Conservation (phyloP, 1,140 invertebrate genomes). For the Megalopta genalis region DNA sequence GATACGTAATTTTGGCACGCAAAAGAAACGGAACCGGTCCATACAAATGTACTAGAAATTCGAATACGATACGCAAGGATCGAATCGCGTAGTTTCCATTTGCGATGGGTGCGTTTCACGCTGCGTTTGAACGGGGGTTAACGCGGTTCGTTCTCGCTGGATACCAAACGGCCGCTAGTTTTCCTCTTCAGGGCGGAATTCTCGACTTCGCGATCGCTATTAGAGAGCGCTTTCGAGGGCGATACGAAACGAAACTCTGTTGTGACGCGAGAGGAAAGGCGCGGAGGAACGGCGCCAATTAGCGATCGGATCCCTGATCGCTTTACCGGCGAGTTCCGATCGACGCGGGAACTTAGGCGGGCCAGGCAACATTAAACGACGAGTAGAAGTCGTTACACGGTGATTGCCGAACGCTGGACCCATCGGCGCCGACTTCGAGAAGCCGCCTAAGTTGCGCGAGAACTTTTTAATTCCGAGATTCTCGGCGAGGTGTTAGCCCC, state of each 20-base stretch:
- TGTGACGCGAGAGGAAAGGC: background rate
- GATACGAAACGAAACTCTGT: background rate
- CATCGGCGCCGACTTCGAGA: constrained; percentile 25
- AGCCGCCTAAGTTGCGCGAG: constrained; percentile 44
- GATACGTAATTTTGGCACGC: too few species aligned
- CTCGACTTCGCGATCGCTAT: too few species aligned
- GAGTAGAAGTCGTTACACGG: constrained; percentile 46
- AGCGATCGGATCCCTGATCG: constrained; percentile 28
- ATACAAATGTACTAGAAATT: too few species aligned
- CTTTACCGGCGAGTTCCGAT: constrained; percentile 20
- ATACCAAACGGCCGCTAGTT: too few species aligned
- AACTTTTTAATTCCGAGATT: constrained; percentile 56
- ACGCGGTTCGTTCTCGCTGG: too few species aligned
- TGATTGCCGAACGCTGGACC: constrained; percentile 42
- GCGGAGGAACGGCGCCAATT: constrained; percentile 29
- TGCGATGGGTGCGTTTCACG: too few species aligned
- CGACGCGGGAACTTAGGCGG: constrained; percentile 19
- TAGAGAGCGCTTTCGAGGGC: too few species aligned
- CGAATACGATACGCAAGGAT: too few species aligned
- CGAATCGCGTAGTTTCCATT: too few species aligned
- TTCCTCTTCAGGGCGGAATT: too few species aligned
- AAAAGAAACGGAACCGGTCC: too few species aligned
- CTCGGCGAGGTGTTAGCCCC: background rate
- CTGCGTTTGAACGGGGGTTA: too few species aligned
- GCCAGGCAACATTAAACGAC: constrained; percentile 43